A percentile compares a stretch with the other conserved stretches of the same genome.
Conservation (phyloP, 2,797 vertebrate genomes). For the Oreonectes daqikongensis region DNA sequence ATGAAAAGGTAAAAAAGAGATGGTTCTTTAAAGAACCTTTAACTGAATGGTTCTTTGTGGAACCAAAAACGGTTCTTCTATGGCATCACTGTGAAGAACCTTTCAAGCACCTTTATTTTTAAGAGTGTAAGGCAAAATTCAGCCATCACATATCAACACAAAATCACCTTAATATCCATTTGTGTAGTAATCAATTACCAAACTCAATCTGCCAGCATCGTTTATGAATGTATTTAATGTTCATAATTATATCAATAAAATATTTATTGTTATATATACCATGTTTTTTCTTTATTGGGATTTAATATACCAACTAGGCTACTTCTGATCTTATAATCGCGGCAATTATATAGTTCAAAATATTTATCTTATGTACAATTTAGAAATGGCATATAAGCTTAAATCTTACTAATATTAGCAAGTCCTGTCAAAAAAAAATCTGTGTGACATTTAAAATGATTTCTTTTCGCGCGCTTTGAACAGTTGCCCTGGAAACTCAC, state of each 20-base stretch:
- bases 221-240: conserved; percentile 63
- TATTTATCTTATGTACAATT: no score
- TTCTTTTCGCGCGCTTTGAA: neutral
- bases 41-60: no score
- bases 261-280: conserved; percentile 60
- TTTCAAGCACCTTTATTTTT: no score
- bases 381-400: no score
- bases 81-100: no score
- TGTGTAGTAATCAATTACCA: no score
- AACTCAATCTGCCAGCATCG: conserved; percentile 41
- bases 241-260: conserved; percentile 65
- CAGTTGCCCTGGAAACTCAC: neutral
- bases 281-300: neutral
- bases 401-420: no score
- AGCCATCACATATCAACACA: neutral
- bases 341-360: no score
- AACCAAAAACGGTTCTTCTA: no score
- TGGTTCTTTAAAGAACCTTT: no score
- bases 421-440: neutral
- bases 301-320: neutral
- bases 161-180: neutral
- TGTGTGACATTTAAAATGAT: neutral
- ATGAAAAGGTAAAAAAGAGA: no score
- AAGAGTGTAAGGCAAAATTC: neutral
- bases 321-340: no score